A percentile compares a stretch with the other conserved stretches of the same genome.
Conservation (phyloP, 2,888 invertebrate genomes). For the Pegoplata infirma region DNA sequence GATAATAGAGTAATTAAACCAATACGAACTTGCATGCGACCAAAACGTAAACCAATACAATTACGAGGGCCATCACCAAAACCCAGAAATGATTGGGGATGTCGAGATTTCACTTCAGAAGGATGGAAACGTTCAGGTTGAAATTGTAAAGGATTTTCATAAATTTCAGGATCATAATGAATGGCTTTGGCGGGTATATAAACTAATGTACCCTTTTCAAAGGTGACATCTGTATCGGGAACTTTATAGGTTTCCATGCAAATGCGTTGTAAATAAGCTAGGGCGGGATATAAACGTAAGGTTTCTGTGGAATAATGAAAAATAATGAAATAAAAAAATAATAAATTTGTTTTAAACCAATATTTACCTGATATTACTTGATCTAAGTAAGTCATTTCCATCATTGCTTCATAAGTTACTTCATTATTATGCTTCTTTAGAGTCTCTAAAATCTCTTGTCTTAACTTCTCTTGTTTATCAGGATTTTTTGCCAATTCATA, state of each 20-base stretch:
- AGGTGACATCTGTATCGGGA: constrained; percentile 67
- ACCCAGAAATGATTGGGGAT: constrained; percentile 74
- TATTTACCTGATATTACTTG: constrained; percentile 78
- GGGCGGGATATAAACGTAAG: constrained; percentile 74
- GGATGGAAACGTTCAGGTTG: constrained; percentile 78
- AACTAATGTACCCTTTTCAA: constrained; percentile 73
- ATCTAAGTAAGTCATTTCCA: constrained; percentile 79
- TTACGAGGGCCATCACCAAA: constrained; percentile 75
- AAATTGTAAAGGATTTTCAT: constrained; percentile 77
- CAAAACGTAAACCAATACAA: constrained; percentile 74
- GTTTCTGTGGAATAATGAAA: constrained; percentile 35
- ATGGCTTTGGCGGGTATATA: constrained; percentile 75
- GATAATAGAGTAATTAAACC: constrained; percentile 69
- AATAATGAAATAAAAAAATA: no score
- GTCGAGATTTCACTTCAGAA: constrained; percentile 68
- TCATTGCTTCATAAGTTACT: constrained; percentile 78
- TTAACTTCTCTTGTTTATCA: constrained; percentile 77
- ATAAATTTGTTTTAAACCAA: constrained; percentile 56
- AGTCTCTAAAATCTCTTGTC: constrained; percentile 77
- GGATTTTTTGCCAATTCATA: constrained; percentile 79
- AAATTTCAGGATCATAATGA: constrained; percentile 78
- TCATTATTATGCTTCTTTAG: constrained; percentile 74
- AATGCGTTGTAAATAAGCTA: constrained; percentile 72
- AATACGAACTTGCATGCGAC: constrained; percentile 71
- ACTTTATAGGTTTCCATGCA: constrained; percentile 73